A percentile compares a stretch with the other conserved stretches of the same genome.
These are phyloP conservation scores for Drosophila tropicalis DNA, from an alignment of 1,140 invertebrate genomes.

Conservation along the genomic window DNA sequence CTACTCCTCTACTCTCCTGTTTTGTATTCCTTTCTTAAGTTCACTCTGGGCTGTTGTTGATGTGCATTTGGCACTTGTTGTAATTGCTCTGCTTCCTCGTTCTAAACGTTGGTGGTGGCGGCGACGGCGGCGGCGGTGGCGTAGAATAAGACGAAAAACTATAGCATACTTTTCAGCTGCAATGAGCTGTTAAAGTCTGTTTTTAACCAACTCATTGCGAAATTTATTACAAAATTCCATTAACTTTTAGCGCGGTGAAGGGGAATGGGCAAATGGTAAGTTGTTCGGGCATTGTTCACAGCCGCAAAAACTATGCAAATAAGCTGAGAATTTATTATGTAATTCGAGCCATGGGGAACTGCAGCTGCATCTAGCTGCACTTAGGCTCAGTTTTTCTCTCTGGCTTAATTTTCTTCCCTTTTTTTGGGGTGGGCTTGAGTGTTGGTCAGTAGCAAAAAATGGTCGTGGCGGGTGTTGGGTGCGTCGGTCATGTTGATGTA, in stretches of 20 bases:
- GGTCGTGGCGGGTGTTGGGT: not conserved
- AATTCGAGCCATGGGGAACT: conserved; percentile 55
- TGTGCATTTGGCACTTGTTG: conserved; percentile 81
- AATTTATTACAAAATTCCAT: conserved; percentile 81
- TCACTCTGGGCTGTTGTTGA: conserved; percentile 60
- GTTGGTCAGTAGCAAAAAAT: not conserved
- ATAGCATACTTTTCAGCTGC: conserved; percentile 50
- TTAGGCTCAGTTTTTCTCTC: conserved; percentile 13
- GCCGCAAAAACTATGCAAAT: conserved; percentile 79
- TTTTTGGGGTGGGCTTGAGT: not conserved
- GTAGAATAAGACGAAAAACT: conserved; percentile 28
- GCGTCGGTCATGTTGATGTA: conserved; percentile 47
- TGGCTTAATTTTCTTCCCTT: not conserved
- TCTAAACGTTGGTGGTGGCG: conserved; percentile 14
- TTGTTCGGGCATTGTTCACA: conserved; percentile 69
- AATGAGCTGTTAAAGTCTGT: conserved; percentile 65
- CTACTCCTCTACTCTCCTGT: conserved; percentile 23
- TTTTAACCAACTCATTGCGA: conserved; percentile 61
- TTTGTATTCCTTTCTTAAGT: conserved; percentile 11
- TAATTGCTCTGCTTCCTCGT: conserved; percentile 59
- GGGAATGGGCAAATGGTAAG: not conserved
- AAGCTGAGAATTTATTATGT: conserved; percentile 78
- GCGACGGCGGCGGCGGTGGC: too few species aligned
- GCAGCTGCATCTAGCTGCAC: conserved; percentile 40
- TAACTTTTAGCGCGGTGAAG: conserved; percentile 44